phyloP scores from a whole-genome alignment of 2,888 invertebrate species.

The Poecilobothrus nobilitatus region DNA sequence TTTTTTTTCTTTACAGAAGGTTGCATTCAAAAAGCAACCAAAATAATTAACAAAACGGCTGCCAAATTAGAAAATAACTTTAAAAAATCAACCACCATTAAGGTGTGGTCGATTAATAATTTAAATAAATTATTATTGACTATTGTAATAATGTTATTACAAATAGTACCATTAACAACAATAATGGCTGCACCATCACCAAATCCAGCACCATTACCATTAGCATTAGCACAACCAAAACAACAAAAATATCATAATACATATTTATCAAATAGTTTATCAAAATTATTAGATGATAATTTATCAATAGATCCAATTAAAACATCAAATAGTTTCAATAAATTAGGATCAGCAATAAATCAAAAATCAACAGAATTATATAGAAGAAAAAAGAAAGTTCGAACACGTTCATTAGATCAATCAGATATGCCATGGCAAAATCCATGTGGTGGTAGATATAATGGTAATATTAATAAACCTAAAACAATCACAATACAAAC shows the following conservation, averaged over 20 bases:
- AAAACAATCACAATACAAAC: background rate
- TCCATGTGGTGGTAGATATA: slow-evolving; percentile 31
- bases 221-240: too few relatives aligned
- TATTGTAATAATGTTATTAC: slow-evolving; percentile 19
- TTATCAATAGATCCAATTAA: background rate
- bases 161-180: slow-evolving; percentile 15
- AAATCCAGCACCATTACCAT: slow-evolving; percentile 11
- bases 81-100: slow-evolving; percentile 15
- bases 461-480: background rate
- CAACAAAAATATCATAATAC: background rate
- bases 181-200: slow-evolving; percentile 14
- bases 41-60: slow-evolving; percentile 23
- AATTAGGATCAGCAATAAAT: background rate
- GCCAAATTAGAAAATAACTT: slow-evolving; percentile 12
- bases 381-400: background rate
- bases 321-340: background rate
- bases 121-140: slow-evolving; percentile 17
- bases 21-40: slow-evolving; percentile 25
- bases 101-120: slow-evolving; percentile 24
- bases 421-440: slow-evolving; percentile 31
- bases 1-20: slow-evolving; percentile 22
- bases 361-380: background rate
- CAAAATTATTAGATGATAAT: background rate
- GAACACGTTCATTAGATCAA: slow-evolving; percentile 23
- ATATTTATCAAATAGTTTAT: background rate